A percentile compares a stretch with the other conserved stretches of the same genome.
Evolutionary conservation across 2,888 invertebrate genomes (phyloP).

Genomic region (Autographa pulchrina): DNA sequence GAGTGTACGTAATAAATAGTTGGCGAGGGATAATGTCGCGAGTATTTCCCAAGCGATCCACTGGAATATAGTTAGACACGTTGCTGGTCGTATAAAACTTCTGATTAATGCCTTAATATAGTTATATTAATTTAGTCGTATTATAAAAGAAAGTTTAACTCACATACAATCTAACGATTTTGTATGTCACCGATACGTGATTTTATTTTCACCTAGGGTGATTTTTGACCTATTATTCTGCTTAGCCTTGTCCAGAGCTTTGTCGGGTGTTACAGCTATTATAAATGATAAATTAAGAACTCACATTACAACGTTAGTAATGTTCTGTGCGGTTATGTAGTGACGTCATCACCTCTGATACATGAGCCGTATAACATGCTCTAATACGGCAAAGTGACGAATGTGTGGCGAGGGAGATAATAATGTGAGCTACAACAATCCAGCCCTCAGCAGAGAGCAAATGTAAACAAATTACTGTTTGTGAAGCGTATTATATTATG

Average conservation of each 20-base stretch:
- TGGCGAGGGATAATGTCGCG: background rate
- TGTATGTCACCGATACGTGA: no score
- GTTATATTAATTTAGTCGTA: background rate
- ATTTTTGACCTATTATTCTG: no score
- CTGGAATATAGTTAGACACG: background rate
- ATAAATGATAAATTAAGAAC: background rate
- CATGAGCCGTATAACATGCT: background rate
- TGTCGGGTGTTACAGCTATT: no score
- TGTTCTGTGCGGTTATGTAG: background rate
- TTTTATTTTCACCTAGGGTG: no score
- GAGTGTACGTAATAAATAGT: conserved; percentile 14
- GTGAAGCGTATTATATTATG: conserved; percentile 34
- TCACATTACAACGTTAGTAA: background rate
- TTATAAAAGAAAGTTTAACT: no score
- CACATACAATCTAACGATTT: no score
- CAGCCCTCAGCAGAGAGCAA: conserved; percentile 16
- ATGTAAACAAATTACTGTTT: conserved; percentile 52
- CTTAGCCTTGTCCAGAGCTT: no score
- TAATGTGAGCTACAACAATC: conserved; percentile 22
- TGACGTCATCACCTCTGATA: background rate
- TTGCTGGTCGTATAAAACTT: background rate
- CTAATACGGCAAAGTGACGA: conserved; percentile 16
- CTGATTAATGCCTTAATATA: background rate
- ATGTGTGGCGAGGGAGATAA: conserved; percentile 27
- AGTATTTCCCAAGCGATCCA: background rate